A percentile compares a stretch with the other conserved stretches of the same genome.
Evolutionary conservation across 1,140 invertebrate genomes (phyloP).

Genomic region (Lethrus apterus): DNA sequence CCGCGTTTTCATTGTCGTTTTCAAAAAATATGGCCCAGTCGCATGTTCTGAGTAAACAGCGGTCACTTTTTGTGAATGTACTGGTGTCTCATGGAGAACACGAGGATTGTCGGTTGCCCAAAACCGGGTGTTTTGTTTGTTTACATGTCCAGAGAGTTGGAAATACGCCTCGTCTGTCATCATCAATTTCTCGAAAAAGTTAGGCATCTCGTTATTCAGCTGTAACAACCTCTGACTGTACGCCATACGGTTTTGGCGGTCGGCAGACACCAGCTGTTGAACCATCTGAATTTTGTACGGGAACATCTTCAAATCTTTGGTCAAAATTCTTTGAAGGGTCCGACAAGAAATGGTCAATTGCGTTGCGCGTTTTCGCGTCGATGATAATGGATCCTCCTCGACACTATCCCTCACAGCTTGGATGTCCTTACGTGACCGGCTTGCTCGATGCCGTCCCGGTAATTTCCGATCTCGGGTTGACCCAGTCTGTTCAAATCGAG

Average conservation of each 20-base stretch:
- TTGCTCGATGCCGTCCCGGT: too few relatives aligned
- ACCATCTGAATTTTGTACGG: neutral
- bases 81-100: neutral
- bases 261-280: too few relatives aligned
- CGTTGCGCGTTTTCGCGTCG: neutral
- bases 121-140: constrained; percentile 1
- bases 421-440: too few relatives aligned
- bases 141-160: neutral
- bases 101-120: neutral
- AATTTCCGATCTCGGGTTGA: neutral
- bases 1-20: too few relatives aligned
- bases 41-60: neutral
- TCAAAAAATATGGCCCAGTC: neutral
- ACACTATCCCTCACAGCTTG: neutral
- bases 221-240: too few relatives aligned
- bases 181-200: neutral
- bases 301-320: neutral
- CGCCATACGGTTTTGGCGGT: too few relatives aligned
- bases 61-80: neutral
- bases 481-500: neutral
- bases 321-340: neutral
- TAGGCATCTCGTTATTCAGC: neutral
- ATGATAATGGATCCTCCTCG: neutral
- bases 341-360: neutral
- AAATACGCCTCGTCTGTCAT: neutral